These are phyloP conservation scores for Mimumesa dahlbomi DNA, from an alignment of 2,888 invertebrate species.

Conservation along the genomic window DNA sequence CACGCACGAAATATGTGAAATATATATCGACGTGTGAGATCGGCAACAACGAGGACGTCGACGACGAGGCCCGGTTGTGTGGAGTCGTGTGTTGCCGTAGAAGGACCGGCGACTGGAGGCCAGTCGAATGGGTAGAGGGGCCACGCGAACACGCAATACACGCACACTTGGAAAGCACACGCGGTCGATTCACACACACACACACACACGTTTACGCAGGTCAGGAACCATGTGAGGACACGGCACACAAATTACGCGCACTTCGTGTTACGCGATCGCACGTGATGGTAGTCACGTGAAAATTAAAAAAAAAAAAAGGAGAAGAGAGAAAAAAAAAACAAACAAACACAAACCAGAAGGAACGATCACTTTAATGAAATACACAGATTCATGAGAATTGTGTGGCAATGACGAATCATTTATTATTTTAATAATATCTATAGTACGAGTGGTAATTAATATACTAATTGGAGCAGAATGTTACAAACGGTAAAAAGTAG, in stretches of 20 bases:
- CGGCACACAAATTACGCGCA: neutral
- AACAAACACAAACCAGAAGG: no score
- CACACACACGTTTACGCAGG: slow-evolving; percentile 35
- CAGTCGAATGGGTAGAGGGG: slow-evolving; percentile 65
- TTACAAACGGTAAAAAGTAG: no score
- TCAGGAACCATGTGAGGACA: slow-evolving; percentile 36
- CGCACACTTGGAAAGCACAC: slow-evolving; percentile 30
- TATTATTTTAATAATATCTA: no score
- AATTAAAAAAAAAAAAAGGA: no score
- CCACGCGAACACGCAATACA: slow-evolving; percentile 49
- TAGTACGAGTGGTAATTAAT: no score
- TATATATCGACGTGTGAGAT: slow-evolving; percentile 58
- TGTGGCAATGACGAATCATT: no score
- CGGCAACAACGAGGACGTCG: slow-evolving; percentile 53
- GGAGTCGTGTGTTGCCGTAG: slow-evolving; percentile 70
- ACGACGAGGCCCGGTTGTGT: slow-evolving; percentile 36
- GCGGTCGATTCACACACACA: neutral
- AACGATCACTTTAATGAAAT: no score
- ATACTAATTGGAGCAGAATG: no score
- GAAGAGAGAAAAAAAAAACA: no score
- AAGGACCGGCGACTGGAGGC: slow-evolving; percentile 72
- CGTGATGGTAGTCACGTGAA: no score
- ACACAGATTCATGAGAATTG: no score
- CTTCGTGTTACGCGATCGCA: neutral
- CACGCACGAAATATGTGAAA: slow-evolving; percentile 47